A percentile compares a stretch with the other conserved stretches of the same genome.
phyloP scores from a whole-genome alignment of 1,140 invertebrate species.

The Teleopsis dalmanni region DNA sequence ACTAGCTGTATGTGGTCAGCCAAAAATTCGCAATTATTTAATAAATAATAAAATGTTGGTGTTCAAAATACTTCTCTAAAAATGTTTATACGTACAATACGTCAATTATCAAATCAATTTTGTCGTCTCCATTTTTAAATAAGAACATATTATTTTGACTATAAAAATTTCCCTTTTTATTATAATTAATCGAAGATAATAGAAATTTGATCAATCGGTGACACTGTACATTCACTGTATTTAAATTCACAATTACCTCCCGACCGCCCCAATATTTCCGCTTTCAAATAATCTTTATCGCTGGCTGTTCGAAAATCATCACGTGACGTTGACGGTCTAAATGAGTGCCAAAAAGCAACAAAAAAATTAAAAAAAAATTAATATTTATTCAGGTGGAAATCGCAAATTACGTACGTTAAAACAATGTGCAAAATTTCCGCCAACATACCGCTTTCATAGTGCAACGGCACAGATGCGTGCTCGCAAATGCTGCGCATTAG shows the following conservation, averaged over 20 bases:
- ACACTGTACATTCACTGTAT: neutral
- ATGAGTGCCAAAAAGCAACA: neutral
- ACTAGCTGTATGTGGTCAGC: too few species aligned
- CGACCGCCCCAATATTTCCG: neutral
- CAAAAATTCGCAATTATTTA: too few species aligned
- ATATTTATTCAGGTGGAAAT: neutral
- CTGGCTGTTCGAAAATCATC: neutral
- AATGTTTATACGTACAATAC: too few species aligned
- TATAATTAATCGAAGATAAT: neutral
- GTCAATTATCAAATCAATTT: too few species aligned
- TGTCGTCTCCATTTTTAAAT: too few species aligned
- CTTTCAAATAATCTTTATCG: neutral
- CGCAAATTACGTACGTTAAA: conserved; percentile 52
- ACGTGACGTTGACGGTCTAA: conserved; percentile 1
- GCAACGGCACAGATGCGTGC: conserved; percentile 57
- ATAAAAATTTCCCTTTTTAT: too few species aligned
- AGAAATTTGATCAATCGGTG: conserved; percentile 2
- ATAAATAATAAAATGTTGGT: too few species aligned
- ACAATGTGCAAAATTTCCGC: conserved; percentile 62
- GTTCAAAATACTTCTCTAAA: too few species aligned
- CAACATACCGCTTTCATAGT: conserved; percentile 55
- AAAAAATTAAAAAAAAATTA: neutral
- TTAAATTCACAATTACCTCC: neutral
- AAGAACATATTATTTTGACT: too few species aligned
- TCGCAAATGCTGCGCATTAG: conserved; percentile 67